These are phyloP conservation scores for Pantala flavescens DNA, from an alignment of 1,140 invertebrate species.

Conservation along the genomic window DNA sequence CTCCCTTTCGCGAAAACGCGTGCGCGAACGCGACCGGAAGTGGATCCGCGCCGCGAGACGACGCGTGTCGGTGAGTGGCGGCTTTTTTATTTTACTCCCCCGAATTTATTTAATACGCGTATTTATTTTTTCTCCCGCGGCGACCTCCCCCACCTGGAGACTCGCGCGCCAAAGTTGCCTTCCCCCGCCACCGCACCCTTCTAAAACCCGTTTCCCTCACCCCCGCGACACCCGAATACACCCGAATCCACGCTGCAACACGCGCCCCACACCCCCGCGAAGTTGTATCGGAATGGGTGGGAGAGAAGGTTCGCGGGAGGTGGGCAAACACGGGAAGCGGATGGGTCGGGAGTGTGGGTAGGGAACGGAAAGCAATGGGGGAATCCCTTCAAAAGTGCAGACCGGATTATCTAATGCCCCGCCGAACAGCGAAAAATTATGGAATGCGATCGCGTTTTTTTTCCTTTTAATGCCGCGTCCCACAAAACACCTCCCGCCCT, in stretches of 20 bases:
- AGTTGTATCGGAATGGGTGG: neutral
- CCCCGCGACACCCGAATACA: neutral
- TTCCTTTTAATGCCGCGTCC: neutral
- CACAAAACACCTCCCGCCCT: neutral
- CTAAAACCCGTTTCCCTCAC: neutral
- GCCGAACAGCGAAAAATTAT: constrained; percentile 9
- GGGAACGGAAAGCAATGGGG: neutral
- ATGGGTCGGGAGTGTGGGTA: neutral
- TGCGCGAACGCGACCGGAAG: neutral
- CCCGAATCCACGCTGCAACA: neutral
- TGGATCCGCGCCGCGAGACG: neutral
- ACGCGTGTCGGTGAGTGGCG: neutral
- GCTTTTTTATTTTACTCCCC: neutral
- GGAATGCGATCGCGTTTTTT: neutral
- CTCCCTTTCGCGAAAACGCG: neutral
- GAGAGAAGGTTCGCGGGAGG: neutral
- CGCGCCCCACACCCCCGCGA: no score
- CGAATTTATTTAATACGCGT: no score
- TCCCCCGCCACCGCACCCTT: neutral
- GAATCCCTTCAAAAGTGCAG: constrained; percentile 2
- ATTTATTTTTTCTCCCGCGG: no score
- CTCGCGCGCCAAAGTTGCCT: neutral
- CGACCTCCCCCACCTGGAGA: neutral
- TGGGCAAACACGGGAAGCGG: neutral
- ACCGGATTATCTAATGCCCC: neutral